These are phyloP conservation scores for Falco berigora DNA, from an alignment of 2,797 vertebrate genomes.

Conservation along the genomic window DNA sequence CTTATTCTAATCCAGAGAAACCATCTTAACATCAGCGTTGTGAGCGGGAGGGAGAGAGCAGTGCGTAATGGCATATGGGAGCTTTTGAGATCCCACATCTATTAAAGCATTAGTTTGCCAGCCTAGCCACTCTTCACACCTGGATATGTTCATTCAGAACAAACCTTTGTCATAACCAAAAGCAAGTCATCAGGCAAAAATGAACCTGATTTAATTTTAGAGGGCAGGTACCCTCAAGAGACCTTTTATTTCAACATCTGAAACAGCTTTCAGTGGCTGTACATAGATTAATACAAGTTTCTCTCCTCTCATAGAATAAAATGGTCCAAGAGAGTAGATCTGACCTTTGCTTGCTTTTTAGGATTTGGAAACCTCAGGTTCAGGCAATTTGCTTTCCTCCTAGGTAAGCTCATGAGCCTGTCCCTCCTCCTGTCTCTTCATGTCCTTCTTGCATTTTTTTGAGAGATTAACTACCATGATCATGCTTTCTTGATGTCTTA, in stretches of 20 bases:
- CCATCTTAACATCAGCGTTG: background rate
- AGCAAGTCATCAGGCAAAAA: background rate
- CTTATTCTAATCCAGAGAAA: background rate
- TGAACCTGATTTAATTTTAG: background rate
- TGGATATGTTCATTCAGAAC: constrained; percentile 15
- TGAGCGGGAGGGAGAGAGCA: background rate
- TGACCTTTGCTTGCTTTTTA: background rate
- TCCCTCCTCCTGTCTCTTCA: fast-evolving
- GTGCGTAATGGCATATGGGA: background rate
- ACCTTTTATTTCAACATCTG: background rate
- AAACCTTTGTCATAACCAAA: background rate
- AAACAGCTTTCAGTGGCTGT: background rate
- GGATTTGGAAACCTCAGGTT: background rate
- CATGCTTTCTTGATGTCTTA: background rate
- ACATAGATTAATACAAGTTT: background rate
- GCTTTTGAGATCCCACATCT: background rate
- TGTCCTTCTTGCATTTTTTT: background rate
- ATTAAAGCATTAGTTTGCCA: background rate
- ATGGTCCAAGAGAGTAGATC: background rate
- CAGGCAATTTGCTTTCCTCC: background rate
- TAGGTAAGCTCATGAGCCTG: background rate
- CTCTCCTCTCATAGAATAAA: background rate
- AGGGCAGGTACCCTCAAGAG: background rate
- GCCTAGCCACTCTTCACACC: background rate
- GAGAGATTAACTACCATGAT: background rate